Conservation (phyloP, 2,888 invertebrate species). For the Aspidiotus destructor region DNA sequence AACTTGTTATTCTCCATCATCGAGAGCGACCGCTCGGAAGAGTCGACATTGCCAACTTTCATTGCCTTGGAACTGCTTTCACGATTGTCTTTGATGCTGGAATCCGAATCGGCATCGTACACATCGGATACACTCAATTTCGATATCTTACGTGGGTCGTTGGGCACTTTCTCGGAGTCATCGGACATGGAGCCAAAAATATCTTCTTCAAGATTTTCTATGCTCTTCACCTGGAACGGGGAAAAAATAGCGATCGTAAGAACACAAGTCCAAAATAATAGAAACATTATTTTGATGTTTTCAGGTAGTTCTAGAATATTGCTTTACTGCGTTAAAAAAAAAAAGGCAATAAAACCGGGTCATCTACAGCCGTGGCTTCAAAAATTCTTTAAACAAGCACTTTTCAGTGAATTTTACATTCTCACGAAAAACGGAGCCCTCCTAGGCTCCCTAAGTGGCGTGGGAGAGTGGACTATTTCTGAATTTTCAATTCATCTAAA, state of each 20-base stretch:
- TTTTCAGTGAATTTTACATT: too few species aligned
- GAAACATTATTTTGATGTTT: too few species aligned
- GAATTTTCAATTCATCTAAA: too few species aligned
- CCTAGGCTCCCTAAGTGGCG: too few species aligned
- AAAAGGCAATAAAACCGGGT: too few species aligned
- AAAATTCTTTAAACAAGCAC: too few species aligned
- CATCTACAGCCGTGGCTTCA: too few species aligned
- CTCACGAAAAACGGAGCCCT: too few species aligned
- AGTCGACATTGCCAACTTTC: not conserved
- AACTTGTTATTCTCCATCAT: conserved; percentile 31
- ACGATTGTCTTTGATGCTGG: conserved; percentile 36
- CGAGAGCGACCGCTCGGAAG: conserved; percentile 58
- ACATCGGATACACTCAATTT: conserved; percentile 42
- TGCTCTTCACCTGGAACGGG: conserved; percentile 8
- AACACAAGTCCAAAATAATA: not conserved
- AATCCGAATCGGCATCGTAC: conserved; percentile 49
- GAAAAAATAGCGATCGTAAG: not conserved
- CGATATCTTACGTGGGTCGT: conserved; percentile 18
- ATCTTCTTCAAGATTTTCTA: conserved; percentile 46
- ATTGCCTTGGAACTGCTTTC: conserved; percentile 3
- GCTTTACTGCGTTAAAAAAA: not conserved
- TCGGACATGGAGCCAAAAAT: conserved; percentile 80
- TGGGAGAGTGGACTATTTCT: too few species aligned
- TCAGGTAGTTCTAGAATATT: not conserved
- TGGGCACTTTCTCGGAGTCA: conserved; percentile 44